Base-by-base conservation (phyloP, 2,888 invertebrate genomes). In the Loripinus fragilis region DNA sequence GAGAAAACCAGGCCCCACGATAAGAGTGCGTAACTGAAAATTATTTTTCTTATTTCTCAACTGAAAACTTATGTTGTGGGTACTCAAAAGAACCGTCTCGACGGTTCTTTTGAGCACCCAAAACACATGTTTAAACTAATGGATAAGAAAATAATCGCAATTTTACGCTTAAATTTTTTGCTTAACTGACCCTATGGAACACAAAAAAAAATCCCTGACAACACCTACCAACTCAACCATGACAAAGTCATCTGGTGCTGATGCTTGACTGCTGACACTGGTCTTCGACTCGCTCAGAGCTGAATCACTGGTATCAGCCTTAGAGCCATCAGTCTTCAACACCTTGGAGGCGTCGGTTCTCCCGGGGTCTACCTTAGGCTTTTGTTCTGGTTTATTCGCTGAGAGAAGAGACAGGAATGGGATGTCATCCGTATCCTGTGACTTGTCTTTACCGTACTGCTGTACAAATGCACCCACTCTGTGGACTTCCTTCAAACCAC, bases 211-310 rank as follows among this genome's bases (percentile, higher is more conserved):
- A n/a, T n/a, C n/a, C 12, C 38, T 48, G 25, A 5, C 70, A 55
- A 45, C 23, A 94, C 95, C 95, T 95, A 96, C 96, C 95, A 96
- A 94, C 94, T 96, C 95, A 92, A 96, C 95, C 95, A 96, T 95
- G 92, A 96, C 95, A 94, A 96, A 96, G 93, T 96, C 96, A 88
- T 95, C 95, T 86, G 95, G 95, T 69, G 94, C 88, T 45, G 89
- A 89, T 0, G 85, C 80, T 70, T 87, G 87, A 70, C 90, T 89
- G 67, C 87, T 86, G 15, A 80, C 84, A 69, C 88, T 89, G 0
- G 87, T 86, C 28, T 86, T 88, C 0, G 86, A 86, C 67, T 84
- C 84, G 50, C 84, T 84, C 25, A 80, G 74, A 17, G 66, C 81
- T 20, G 84, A 80, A 20, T 81, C 81, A 67, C 76, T 78, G 0